Conservation (phyloP, 2,888 invertebrate species). For the Sussaba pulchella region DNA sequence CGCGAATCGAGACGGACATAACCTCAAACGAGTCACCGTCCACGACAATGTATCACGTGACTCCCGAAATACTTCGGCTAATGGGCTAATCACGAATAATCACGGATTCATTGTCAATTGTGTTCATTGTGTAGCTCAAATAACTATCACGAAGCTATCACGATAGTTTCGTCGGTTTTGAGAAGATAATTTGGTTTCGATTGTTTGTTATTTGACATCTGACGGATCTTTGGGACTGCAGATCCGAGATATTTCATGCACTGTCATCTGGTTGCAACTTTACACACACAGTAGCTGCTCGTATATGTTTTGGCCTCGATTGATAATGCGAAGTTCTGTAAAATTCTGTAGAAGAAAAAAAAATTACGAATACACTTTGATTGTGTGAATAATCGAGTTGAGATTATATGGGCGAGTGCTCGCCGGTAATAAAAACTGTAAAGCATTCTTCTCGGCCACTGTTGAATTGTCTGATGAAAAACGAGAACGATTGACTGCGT, state of each 20-base stretch:
- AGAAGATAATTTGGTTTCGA: neutral
- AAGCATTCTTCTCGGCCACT: too few relatives aligned
- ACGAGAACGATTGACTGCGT: too few relatives aligned
- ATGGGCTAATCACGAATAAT: neutral
- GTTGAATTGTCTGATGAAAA: too few relatives aligned
- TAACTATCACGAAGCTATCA: neutral
- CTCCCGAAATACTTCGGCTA: neutral
- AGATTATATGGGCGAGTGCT: too few relatives aligned
- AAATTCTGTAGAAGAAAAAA: too few relatives aligned
- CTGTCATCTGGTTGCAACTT: constrained; percentile 26
- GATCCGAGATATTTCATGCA: neutral
- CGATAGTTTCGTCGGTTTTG: constrained; percentile 1
- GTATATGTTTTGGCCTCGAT: neutral
- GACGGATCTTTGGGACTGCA: constrained; percentile 10
- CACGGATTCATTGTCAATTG: neutral
- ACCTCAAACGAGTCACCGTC: constrained; percentile 11
- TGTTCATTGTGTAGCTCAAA: too few relatives aligned
- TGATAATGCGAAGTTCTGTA: constrained; percentile 2
- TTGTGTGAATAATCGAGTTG: too few relatives aligned
- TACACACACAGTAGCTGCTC: neutral
- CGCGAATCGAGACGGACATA: constrained; percentile 22
- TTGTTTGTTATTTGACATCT: constrained; percentile 41
- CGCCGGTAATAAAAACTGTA: too few relatives aligned
- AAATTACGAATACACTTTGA: too few relatives aligned
- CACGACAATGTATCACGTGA: neutral